These are phyloP conservation scores for Ceratotherium simum DNA, from an alignment of 2,113 vertebrate species.

Conservation along the genomic window DNA sequence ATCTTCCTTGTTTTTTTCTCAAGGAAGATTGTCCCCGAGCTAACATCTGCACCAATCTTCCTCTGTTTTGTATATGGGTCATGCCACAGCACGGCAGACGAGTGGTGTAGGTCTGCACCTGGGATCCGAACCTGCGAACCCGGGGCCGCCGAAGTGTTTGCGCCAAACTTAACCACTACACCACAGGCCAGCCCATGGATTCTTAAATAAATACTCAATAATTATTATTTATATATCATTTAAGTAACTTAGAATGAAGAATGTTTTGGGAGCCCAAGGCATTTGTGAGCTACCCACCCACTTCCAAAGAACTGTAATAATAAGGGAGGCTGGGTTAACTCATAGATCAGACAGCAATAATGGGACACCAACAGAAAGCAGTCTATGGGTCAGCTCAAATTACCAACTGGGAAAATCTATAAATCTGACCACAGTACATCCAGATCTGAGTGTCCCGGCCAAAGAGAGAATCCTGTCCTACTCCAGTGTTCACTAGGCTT, in stretches of 20 bases:
- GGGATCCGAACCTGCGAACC: too few species aligned
- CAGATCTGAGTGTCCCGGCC: neutral
- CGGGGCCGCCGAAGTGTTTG: too few species aligned
- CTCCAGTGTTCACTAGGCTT: neutral
- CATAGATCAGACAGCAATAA: neutral
- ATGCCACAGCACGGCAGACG: too few species aligned
- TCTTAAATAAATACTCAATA: neutral
- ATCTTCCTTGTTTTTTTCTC: too few species aligned
- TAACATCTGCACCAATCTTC: too few species aligned
- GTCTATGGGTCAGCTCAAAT: neutral
- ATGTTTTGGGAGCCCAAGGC: neutral
- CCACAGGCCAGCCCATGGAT: neutral
- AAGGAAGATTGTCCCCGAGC: too few species aligned
- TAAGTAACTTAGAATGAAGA: neutral
- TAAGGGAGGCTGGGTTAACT: neutral
- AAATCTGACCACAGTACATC: neutral
- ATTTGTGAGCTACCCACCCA: neutral
- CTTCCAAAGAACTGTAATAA: neutral
- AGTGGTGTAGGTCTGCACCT: too few species aligned
- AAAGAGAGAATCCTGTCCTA: neutral
- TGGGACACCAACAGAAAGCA: neutral
- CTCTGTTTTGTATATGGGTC: too few species aligned
- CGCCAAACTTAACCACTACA: too few species aligned
- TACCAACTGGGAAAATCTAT: neutral
- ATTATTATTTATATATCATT: neutral